These are phyloP conservation scores for Crotophaga sulcirostris DNA, from an alignment of 2,113 vertebrate genomes.

Conservation along the genomic window DNA sequence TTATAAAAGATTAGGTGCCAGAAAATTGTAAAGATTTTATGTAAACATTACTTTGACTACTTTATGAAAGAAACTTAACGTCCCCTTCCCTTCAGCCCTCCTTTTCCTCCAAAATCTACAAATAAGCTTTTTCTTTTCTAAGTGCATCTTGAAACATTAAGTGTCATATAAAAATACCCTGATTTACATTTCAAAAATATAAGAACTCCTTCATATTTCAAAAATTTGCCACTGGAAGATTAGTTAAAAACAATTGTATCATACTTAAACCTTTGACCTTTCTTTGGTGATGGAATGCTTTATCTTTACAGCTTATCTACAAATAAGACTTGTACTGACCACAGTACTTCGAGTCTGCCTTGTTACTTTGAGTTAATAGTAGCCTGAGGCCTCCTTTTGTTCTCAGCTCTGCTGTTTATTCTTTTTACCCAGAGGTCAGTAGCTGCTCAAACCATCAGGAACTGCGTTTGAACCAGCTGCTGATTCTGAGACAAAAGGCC, in stretches of 20 bases:
- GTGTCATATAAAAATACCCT: not conserved
- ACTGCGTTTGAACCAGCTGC: not conserved
- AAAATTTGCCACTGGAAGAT: not conserved
- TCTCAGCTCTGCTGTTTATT: slow-evolving; percentile 32
- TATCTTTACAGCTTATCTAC: not conserved
- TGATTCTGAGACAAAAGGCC: not conserved
- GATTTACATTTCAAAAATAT: not conserved
- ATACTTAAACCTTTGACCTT: slow-evolving; percentile 1
- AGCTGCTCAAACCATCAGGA: not conserved
- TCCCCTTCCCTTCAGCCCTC: not conserved
- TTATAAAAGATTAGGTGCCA: not conserved
- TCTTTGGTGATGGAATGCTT: slow-evolving; percentile 10
- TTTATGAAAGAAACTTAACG: not conserved
- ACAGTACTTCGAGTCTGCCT: slow-evolving; percentile 10
- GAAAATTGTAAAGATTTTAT: not conserved
- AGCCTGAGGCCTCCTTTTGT: slow-evolving; percentile 5
- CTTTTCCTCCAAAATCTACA: not conserved
- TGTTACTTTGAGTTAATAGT: slow-evolving; percentile 26
- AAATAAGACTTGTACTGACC: slow-evolving; percentile 13
- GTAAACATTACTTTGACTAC: not conserved
- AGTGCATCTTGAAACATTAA: not conserved
- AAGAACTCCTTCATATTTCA: not conserved
- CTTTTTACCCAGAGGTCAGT: slow-evolving; percentile 3
- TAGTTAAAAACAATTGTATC: slow-evolving; percentile 36
- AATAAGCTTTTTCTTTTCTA: not conserved